Conservation (phyloP, 37 sponge, comb jelly and placozoan species). For the Corticium candelabrum region DNA sequence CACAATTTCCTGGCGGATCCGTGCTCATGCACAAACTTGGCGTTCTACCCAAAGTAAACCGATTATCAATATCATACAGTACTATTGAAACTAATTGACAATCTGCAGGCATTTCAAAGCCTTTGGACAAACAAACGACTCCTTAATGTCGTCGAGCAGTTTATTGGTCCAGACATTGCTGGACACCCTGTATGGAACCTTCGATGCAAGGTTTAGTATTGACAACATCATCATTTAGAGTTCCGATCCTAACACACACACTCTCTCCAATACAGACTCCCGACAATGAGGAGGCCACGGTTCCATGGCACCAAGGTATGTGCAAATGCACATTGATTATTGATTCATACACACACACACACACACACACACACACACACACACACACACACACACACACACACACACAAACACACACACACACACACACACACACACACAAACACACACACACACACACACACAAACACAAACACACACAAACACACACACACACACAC, state of each 20-base stretch:
- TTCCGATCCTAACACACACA: too few species aligned
- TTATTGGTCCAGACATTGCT: slow-evolving; percentile 70
- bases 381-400: slow-evolving; percentile 5
- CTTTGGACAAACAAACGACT: slow-evolving; percentile 59
- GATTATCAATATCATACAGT: too few species aligned
- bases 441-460: too few species aligned
- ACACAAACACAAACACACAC: too few species aligned
- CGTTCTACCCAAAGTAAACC: slow-evolving; percentile 19
- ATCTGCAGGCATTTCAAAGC: slow-evolving; percentile 22
- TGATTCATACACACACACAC: background rate
- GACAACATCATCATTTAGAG: too few species aligned
- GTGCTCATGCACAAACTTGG: slow-evolving; percentile 59
- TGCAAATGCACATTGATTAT: background rate
- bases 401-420: too few species aligned
- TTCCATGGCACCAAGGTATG: slow-evolving; percentile 77
- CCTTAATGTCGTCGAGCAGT: slow-evolving; percentile 60
- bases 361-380: slow-evolving; percentile 5
- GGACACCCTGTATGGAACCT: slow-evolving; percentile 86
- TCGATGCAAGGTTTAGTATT: slow-evolving; percentile 40
- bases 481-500: too few species aligned
- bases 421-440: too few species aligned
- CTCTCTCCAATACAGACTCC: too few species aligned
- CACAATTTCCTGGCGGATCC: slow-evolving; percentile 62
- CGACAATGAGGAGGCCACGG: slow-evolving; percentile 52
- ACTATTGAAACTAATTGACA: too few species aligned